These are phyloP conservation scores for Phasianus colchicus DNA, from an alignment of 2,113 vertebrate genomes.

Conservation along the genomic window DNA sequence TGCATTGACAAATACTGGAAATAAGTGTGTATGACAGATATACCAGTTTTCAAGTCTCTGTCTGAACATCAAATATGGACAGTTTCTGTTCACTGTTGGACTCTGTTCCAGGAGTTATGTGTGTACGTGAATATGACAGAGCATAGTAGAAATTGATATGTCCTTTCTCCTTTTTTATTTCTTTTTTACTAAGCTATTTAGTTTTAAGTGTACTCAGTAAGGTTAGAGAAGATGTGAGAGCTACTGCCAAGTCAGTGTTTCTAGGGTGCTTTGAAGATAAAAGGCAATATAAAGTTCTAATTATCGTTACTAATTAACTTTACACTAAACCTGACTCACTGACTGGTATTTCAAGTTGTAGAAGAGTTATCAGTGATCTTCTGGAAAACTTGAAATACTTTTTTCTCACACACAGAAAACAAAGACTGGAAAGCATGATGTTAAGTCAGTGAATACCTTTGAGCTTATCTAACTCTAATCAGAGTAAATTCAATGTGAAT, in stretches of 20 bases:
- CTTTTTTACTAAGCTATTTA: not conserved
- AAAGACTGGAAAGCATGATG: not conserved
- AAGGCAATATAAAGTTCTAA: conserved; percentile 31
- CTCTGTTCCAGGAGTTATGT: not conserved
- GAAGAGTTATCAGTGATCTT: conserved; percentile 21
- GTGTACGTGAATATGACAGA: not conserved
- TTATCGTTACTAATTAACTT: conserved; percentile 45
- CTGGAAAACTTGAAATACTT: not conserved
- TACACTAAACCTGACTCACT: conserved; percentile 21
- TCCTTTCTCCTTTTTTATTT: not conserved
- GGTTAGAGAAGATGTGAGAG: not conserved
- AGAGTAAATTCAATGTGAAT: not conserved
- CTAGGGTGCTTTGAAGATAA: conserved; percentile 46
- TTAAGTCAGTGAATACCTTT: not conserved
- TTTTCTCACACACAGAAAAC: not conserved
- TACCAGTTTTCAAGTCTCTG: not conserved
- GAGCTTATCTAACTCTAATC: not conserved
- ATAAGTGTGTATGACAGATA: not conserved
- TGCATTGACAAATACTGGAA: not conserved
- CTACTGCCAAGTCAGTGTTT: conserved; percentile 40
- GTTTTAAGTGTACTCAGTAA: not conserved
- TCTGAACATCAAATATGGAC: not conserved
- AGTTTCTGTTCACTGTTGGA: not conserved
- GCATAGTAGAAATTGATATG: not conserved
- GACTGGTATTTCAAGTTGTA: conserved; percentile 63